These are phyloP conservation scores for Orestias chungarensis DNA, from an alignment of 2,797 vertebrate genomes.

Conservation along the genomic window DNA sequence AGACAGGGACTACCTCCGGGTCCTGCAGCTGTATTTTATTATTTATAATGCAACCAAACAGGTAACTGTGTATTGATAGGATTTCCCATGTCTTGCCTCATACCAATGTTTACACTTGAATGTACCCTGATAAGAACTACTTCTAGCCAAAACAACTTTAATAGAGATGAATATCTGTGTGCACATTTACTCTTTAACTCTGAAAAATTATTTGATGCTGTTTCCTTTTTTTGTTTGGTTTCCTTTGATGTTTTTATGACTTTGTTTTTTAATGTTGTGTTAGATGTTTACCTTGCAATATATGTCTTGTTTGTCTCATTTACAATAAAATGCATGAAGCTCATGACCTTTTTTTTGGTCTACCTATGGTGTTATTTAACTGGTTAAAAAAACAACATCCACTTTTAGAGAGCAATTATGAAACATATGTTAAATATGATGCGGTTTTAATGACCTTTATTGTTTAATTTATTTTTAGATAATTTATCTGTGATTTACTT, in stretches of 20 bases:
- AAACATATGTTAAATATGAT: no score
- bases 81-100: conserved; percentile 70
- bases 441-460: no score
- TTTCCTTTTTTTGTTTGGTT: conserved; percentile 16
- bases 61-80: conserved; percentile 32
- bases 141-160: conserved; percentile 72
- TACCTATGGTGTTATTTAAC: neutral
- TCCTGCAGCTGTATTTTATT: conserved; percentile 47
- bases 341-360: conserved; percentile 24
- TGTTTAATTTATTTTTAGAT: no score
- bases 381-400: neutral
- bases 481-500: no score
- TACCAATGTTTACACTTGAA: conserved; percentile 80
- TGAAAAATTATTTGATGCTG: conserved; percentile 30
- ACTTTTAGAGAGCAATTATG: no score
- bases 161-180: conserved; percentile 59
- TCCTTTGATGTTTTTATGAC: conserved; percentile 57
- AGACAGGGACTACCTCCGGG: conserved; percentile 48
- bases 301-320: conserved; percentile 64
- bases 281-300: conserved; percentile 67
- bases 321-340: conserved; percentile 79
- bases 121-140: conserved; percentile 75
- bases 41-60: conserved; percentile 33
- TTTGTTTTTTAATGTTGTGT: conserved; percentile 44
- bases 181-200: conserved; percentile 52